These are phyloP conservation scores for Drymonia ruficornis DNA, from an alignment of 2,888 invertebrate species.

Conservation along the genomic window DNA sequence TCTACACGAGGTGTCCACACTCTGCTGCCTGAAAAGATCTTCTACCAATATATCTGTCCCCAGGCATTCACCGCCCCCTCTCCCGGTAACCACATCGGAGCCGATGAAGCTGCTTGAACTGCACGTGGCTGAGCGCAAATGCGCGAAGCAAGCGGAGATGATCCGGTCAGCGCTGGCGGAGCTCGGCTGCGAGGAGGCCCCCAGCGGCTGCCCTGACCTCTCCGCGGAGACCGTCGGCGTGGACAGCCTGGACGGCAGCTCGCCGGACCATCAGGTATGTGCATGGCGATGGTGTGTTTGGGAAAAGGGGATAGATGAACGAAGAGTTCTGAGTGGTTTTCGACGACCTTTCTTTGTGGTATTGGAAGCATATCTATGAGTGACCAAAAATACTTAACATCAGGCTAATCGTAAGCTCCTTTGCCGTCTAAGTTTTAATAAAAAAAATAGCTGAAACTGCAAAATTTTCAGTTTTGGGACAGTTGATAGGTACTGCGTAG, in stretches of 20 bases:
- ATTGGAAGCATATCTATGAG: too few relatives aligned
- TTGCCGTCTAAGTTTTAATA: too few relatives aligned
- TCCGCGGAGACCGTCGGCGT: constrained; percentile 89
- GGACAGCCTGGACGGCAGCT: constrained; percentile 86
- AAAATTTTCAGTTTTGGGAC: too few relatives aligned
- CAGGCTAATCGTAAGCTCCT: too few relatives aligned
- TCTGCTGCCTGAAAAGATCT: too few relatives aligned
- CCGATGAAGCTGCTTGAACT: constrained; percentile 91
- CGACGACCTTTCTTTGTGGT: too few relatives aligned
- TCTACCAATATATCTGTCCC: background rate
- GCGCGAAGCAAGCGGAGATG: constrained; percentile 92
- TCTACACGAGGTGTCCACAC: background rate
- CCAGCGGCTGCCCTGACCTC: constrained; percentile 93
- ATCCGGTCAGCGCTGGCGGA: constrained; percentile 94
- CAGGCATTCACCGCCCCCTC: constrained; percentile 79
- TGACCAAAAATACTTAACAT: too few relatives aligned
- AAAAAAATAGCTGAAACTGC: too few relatives aligned
- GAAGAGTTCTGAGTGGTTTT: too few relatives aligned
- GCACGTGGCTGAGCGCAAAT: constrained; percentile 92
- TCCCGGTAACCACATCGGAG: constrained; percentile 76
- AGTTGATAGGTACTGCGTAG: too few relatives aligned
- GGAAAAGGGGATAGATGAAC: constrained; percentile 7
- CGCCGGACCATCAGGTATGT: constrained; percentile 87
- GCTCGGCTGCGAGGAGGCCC: constrained; percentile 94
- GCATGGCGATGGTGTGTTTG: constrained; percentile 13